Conservation (phyloP, 2,888 invertebrate species). For the Drosophila algonquin region DNA sequence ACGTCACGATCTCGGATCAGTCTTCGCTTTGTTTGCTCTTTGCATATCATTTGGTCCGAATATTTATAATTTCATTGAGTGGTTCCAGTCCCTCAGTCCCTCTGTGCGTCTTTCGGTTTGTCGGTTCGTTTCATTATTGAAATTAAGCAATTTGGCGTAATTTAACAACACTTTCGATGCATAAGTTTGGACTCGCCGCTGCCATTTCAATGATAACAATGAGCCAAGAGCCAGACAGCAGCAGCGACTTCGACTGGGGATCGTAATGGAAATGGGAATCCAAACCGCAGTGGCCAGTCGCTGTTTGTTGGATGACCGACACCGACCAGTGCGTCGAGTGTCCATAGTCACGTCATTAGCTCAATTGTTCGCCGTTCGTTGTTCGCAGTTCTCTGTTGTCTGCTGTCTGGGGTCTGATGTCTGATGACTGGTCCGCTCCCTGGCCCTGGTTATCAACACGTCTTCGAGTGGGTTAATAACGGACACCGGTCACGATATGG, state of each 20-base stretch:
- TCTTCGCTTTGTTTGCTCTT: conserved; percentile 58
- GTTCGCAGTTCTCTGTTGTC: conserved; percentile 44
- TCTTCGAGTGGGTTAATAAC: conserved; percentile 70
- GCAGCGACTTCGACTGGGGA: not conserved
- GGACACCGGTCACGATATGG: conserved; percentile 62
- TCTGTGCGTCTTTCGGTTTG: conserved; percentile 5
- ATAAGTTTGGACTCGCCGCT: conserved; percentile 76
- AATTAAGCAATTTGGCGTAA: conserved; percentile 84
- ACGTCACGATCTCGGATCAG: conserved; percentile 52
- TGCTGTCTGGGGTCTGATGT: conserved; percentile 1
- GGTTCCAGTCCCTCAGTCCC: conserved; percentile 12
- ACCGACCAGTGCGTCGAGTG: conserved; percentile 56
- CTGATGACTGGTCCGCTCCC: conserved; percentile 28
- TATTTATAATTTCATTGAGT: conserved; percentile 80
- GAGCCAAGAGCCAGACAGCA: conserved; percentile 36
- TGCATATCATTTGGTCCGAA: conserved; percentile 71
- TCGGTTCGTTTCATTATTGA: conserved; percentile 78
- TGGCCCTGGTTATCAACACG: conserved; percentile 70
- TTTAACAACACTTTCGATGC: conserved; percentile 83
- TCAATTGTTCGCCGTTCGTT: conserved; percentile 68
- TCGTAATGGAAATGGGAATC: conserved; percentile 21
- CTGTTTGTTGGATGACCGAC: conserved; percentile 21
- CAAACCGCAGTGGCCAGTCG: conserved; percentile 8
- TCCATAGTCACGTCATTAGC: conserved; percentile 77
- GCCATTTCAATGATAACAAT: conserved; percentile 75